Evolutionary conservation across 2,888 invertebrate species (phyloP), one percentile per base, ranked within the genome.

Genomic region (Hipparchia semele): DNA sequence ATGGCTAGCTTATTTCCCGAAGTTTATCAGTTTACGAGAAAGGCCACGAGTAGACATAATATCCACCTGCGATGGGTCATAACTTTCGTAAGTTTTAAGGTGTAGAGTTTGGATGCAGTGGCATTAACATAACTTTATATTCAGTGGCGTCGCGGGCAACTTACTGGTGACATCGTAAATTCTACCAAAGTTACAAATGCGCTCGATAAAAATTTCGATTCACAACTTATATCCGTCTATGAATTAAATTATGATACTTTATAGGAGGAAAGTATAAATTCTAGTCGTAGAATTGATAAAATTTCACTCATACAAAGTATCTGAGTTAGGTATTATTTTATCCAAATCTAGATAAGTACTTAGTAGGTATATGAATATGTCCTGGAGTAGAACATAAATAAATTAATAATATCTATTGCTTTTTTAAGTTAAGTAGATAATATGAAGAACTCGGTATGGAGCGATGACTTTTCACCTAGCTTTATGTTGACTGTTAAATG

Each of bases 121-220:
- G 82, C 84, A 93, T 92, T 92, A 89, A 86, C 93, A 93, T 92
- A 93, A 91, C 89, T 92, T 90, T 90, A 89, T 87, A 92, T 92
- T 89, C 92, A 90, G 88, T 86, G 88, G 86, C 85, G 87, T 84
- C 82, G 87, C 85, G 86, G 87, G 84, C 84, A 88, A 91, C 86
- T 92, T 86, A 86, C 87, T 85, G 85, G 88, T 88, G 87, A 89
- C 86, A 84, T 89, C 91, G 89, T 93, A 93, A 93, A 93, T 93
- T 90, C 82, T 81, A 81, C 78, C 79, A 82, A 92, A 91, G 87
- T 92, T 90, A 87, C 91, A 90, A 91, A 91, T 87, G 88, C 85
- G 84, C 85, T 83, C 83, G 84, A 86, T 87, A 84, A 85, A 89
- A 84, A 87, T 90, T 87, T 85, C 86, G 85, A 90, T 89, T 90